Evolutionary conservation across 1,140 invertebrate species (phyloP), one percentile per base, ranked within the genome.

Genomic region (Halictus rubicundus): DNA sequence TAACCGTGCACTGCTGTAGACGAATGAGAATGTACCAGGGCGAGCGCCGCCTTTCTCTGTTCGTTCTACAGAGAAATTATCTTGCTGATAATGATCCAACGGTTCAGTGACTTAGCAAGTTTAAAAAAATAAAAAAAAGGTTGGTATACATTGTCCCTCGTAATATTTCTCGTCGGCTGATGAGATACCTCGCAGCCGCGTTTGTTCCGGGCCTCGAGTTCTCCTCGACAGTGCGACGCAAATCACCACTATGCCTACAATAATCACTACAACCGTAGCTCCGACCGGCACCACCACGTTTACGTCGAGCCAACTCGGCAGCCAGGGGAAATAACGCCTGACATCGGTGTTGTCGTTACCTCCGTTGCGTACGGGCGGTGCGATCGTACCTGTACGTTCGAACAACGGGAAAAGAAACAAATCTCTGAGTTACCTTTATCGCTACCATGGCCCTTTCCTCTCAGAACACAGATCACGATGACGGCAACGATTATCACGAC

Each of bases 401-500:
- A 74, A 76, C 68, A 9, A 70, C 61, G 85, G n/a, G 60, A 57
- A 57, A 9, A 57, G 54, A 54, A 54, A 21, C 16, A 54, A 19
- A 57, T 78, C 68, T 75, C 61, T 78, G 72, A 73, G 70, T 94
- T 94, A 97, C 97, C 97, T 97, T 98, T 98, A 85, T 93, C 91
- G 80, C 96, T 95, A 88, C 95, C 95, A 89, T 96, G 95, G 93
- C 96, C 95, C 92, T 96, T 96, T 86, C 96, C 96, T 88, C 95
- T 95, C 78, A 98, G 95, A 88, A 97, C 96, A 95, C 97, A 98
- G 89, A 98, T 96, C 90, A 98, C 96, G 91, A 98, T 96, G 90
- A 98, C 96, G 85, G 97, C 96, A 92, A 98, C 96, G 90, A 98
- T 97, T 93, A 98, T 97, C 93, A 98, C 96, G 87, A 98, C 95